Percentiles rank a stretch among this genome's conserved stretches.
These are phyloP conservation scores for Dicycla oo DNA, from an alignment of 2,888 invertebrate species.

Conservation along the genomic window DNA sequence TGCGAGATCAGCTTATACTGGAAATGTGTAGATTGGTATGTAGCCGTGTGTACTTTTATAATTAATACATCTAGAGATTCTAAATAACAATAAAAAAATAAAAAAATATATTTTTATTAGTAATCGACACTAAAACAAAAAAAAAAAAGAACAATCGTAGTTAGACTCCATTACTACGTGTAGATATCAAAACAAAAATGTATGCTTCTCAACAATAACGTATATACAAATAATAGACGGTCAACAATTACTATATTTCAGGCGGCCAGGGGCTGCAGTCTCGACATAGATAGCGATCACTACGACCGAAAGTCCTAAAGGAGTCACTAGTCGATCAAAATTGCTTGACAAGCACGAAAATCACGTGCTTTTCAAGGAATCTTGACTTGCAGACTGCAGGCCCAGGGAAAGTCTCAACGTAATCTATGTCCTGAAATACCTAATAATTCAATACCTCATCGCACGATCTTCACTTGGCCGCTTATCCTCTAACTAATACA, in stretches of 20 bases:
- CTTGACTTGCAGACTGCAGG: too few relatives aligned
- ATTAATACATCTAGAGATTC: constrained; percentile 27
- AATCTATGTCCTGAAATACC: neutral
- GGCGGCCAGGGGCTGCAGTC: neutral
- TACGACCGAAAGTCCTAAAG: too few relatives aligned
- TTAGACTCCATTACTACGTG: neutral
- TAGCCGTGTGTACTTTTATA: neutral
- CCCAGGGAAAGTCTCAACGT: neutral
- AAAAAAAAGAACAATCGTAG: neutral
- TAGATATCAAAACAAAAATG: constrained; percentile 5
- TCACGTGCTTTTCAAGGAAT: too few relatives aligned
- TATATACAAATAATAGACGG: constrained; percentile 11
- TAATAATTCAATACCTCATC: neutral
- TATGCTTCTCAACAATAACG: neutral
- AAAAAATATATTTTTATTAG: neutral
- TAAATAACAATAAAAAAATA: constrained; percentile 13
- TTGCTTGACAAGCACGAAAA: too few relatives aligned
- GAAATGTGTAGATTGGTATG: too few relatives aligned
- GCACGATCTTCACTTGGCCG: neutral
- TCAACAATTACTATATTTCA: constrained; percentile 1
- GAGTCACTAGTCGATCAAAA: too few relatives aligned
- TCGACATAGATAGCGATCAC: too few relatives aligned
- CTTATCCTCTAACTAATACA: neutral
- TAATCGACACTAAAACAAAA: neutral
- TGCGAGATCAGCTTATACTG: too few relatives aligned